phyloP scores from a whole-genome alignment of 2,888 invertebrate genomes.

The Melolontha melolontha region DNA sequence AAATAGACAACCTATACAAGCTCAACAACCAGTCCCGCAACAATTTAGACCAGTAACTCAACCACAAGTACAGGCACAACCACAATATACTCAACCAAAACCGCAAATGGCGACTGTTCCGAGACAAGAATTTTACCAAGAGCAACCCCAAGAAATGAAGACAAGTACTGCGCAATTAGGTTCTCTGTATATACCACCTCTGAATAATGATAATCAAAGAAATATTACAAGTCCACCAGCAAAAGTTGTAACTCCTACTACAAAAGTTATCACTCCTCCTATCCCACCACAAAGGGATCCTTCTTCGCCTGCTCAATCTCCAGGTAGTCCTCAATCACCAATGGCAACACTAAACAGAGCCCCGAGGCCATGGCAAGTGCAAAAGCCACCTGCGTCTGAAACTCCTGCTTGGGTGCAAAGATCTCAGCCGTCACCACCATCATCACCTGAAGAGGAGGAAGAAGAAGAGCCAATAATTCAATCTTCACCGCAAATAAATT shows the following conservation, averaged over 20 bases:
- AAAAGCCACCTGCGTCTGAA: constrained; percentile 63
- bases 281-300: constrained; percentile 49
- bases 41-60: constrained; percentile 46
- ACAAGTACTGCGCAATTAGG: constrained; percentile 64
- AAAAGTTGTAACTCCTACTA: constrained; percentile 29
- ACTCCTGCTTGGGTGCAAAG: constrained; percentile 67
- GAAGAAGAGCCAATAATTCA: constrained; percentile 33
- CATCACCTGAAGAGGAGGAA: neutral
- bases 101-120: constrained; percentile 42
- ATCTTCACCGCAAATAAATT: constrained; percentile 65
- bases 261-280: constrained; percentile 59
- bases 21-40: constrained; percentile 63
- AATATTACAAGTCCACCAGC: constrained; percentile 59
- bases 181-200: constrained; percentile 70
- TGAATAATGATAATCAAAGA: constrained; percentile 43
- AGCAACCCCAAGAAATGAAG: constrained; percentile 47
- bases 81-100: constrained; percentile 44
- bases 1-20: constrained; percentile 9
- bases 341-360: constrained; percentile 69
- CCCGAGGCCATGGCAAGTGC: constrained; percentile 72
- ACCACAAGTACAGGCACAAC: constrained; percentile 31
- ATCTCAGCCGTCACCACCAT: constrained; percentile 40
- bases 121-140: constrained; percentile 41
- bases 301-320: constrained; percentile 49
- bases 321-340: constrained; percentile 60